These are phyloP conservation scores for Lepidocolaptes lacrymiger DNA, from an alignment of 2,797 vertebrate species.

Conservation along the genomic window DNA sequence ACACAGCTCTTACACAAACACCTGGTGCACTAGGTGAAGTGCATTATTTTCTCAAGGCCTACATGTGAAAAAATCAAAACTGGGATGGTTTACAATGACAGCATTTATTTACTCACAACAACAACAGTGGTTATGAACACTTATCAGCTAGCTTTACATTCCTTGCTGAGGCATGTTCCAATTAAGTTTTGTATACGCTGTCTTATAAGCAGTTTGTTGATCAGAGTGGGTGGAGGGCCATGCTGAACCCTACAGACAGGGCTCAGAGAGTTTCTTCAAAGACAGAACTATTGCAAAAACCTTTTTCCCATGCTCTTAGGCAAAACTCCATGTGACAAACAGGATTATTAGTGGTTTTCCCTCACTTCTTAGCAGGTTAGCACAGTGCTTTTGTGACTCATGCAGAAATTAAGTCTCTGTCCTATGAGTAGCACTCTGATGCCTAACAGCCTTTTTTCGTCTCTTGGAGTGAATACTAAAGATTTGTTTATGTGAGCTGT, in stretches of 20 bases:
- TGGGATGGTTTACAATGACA: background rate
- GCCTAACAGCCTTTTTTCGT: background rate
- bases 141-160: background rate
- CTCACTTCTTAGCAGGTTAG: background rate
- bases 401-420: background rate
- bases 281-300: background rate
- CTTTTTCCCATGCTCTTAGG: background rate
- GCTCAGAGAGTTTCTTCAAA: background rate
- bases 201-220: background rate
- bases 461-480: background rate
- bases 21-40: background rate
- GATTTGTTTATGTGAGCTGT: background rate
- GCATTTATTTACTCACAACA: constrained; percentile 16
- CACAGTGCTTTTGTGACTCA: background rate
- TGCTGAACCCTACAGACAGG: background rate
- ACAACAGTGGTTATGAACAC: background rate
- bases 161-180: constrained; percentile 13
- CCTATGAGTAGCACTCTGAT: background rate
- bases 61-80: background rate
- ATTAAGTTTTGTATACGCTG: background rate
- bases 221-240: background rate
- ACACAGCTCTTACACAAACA: background rate
- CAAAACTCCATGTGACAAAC: background rate
- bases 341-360: background rate
- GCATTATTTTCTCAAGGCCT: background rate